These are phyloP conservation scores for Catharus minimus DNA, from an alignment of 2,113 vertebrate genomes.

Conservation along the genomic window DNA sequence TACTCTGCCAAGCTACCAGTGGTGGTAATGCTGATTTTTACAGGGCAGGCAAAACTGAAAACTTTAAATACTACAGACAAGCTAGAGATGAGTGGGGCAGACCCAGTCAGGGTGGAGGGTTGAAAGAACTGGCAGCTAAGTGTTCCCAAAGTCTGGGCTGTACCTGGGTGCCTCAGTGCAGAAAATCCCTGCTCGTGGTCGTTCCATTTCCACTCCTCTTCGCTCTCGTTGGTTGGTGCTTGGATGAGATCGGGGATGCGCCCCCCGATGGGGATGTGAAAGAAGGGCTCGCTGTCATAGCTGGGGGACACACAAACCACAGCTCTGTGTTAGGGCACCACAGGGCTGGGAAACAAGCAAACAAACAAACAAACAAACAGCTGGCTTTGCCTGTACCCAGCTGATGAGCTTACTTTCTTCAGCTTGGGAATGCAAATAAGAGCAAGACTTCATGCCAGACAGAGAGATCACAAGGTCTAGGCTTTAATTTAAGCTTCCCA, in stretches of 20 bases:
- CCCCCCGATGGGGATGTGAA: slow-evolving; percentile 82
- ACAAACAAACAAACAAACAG: neutral
- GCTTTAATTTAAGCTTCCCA: neutral
- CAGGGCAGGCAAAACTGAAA: neutral
- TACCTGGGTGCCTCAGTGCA: slow-evolving; percentile 84
- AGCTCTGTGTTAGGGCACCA: neutral
- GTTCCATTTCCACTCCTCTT: slow-evolving; percentile 78
- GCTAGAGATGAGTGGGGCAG: neutral
- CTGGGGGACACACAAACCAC: slow-evolving; percentile 37
- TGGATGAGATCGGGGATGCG: slow-evolving; percentile 78
- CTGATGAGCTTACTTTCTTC: neutral
- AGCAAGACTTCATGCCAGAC: neutral
- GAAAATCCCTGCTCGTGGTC: slow-evolving; percentile 83
- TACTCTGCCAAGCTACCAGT: neutral
- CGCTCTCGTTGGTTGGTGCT: slow-evolving; percentile 67
- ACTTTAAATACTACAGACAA: neutral
- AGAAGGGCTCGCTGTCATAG: slow-evolving; percentile 71
- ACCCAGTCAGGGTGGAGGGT: neutral
- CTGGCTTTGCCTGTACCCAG: neutral
- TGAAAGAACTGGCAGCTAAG: neutral
- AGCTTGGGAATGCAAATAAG: neutral
- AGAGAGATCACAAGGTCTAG: neutral
- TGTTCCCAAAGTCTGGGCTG: neutral
- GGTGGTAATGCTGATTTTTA: neutral
- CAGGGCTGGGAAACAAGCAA: neutral